Percentiles rank a stretch among this genome's conserved stretches.
These are phyloP conservation scores for Brachionus manjavacas DNA, from an alignment of 1,140 invertebrate species.

Conservation along the genomic window DNA sequence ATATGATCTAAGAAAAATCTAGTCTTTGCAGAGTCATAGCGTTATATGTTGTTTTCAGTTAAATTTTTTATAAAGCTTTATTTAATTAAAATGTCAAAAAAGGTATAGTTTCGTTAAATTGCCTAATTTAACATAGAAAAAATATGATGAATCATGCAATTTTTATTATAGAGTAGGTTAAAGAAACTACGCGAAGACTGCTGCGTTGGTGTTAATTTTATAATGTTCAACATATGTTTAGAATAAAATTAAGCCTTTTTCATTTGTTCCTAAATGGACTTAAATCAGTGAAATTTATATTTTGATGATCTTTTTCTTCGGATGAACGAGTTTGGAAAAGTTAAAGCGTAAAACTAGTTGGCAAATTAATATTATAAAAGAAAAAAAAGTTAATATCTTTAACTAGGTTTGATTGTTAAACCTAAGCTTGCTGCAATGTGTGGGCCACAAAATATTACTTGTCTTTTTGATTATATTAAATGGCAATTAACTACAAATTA, in stretches of 20 bases:
- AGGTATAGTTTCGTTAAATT: neutral
- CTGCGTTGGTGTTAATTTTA: neutral
- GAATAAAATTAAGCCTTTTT: neutral
- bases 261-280: neutral
- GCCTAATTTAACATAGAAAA: neutral
- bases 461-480: neutral
- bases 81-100: neutral
- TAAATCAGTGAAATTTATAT: neutral
- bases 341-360: neutral
- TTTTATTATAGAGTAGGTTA: neutral
- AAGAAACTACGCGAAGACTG: neutral
- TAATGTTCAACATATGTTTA: neutral
- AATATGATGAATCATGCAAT: neutral
- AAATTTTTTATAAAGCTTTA: neutral
- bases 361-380: neutral
- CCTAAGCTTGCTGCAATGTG: neutral
- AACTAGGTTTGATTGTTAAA: neutral
- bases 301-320: neutral
- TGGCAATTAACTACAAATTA: neutral
- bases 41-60: no score
- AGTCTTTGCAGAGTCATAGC: neutral
- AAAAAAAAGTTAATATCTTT: neutral
- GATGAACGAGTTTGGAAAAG: neutral
- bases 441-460: neutral
- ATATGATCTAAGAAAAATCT: neutral